Base-by-base conservation (phyloP, 2,888 invertebrate genomes). In the Eucera pruinosa region DNA sequence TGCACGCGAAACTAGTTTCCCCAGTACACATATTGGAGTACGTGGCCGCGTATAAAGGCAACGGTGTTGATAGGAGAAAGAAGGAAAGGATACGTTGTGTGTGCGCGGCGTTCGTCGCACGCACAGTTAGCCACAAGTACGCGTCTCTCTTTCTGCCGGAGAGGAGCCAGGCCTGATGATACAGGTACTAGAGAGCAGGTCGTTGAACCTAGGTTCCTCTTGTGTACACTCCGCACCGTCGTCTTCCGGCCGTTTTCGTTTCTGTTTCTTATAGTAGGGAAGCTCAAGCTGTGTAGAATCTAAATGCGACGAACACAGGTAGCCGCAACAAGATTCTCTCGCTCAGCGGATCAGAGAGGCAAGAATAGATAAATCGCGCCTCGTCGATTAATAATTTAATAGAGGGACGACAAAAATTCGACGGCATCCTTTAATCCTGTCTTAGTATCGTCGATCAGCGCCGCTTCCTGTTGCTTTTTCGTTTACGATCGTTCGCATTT, bases 111-210 rank as follows among this genome's bases (percentile, higher is more conserved):
- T n/a, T n/a, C n/a, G n/a, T 60, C 55, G 82, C 75, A 74, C 82
- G 83, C 81, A 75, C 83, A 77, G 83, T 83, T 83, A 81, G 71
- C 70, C 70, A 65, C 81, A 48, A 70, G 83, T 68, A 69, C 66
- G 52, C 65, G 76, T 57, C 25, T 64, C 45, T 57, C 25, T 64
- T 41, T 71, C 70, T 69, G 80, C 39, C 69, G 60, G 82, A 67
- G 82, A 75, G 74, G 73, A 84, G 83, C 62, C 66, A 55, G n/a
- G 68, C 82, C 80, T 68, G 84, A 84, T 84, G 84, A 84, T 84
- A 82, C 84, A 84, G 84, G 84, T 84, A 84, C 84, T 84, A 84
- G 82, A 84, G 81, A 77, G 30, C 61, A 52, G 84, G 84, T 84
- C 84, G 67, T 84, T 82, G 84, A 84, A 84, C 84, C 70, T 65